These are phyloP conservation scores for Australoheros scitulus DNA, from an alignment of 2,113 vertebrate species.

Conservation along the genomic window DNA sequence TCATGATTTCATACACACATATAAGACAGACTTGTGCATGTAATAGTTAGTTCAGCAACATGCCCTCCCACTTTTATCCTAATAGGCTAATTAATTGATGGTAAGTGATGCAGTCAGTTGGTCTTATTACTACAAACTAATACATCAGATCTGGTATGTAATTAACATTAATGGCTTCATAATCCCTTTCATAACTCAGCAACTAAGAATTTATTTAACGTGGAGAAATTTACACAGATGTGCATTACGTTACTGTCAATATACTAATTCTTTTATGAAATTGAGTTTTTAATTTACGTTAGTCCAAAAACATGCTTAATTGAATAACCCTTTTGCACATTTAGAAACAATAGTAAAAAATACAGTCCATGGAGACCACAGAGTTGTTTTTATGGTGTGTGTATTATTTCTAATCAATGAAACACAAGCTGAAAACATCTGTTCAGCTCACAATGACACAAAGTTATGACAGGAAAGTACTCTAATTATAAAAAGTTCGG, in stretches of 20 bases:
- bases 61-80: slow-evolving; percentile 42
- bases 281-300: not conserved
- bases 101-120: slow-evolving; percentile 32
- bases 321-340: not conserved
- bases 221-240: not conserved
- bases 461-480: not conserved
- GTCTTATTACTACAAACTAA: slow-evolving; percentile 43
- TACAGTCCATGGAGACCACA: not conserved
- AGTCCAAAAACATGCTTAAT: not conserved
- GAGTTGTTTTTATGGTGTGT: not conserved
- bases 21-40: not conserved
- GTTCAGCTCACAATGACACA: not conserved
- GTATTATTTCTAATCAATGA: not conserved
- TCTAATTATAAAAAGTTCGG: not conserved
- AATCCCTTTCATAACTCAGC: slow-evolving; percentile 19
- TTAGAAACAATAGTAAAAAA: not conserved
- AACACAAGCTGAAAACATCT: not conserved
- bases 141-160: slow-evolving; percentile 32
- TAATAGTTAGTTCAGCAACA: slow-evolving; percentile 7
- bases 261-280: not conserved
- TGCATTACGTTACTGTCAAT: not conserved
- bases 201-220: slow-evolving; percentile 11
- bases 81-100: slow-evolving; percentile 52
- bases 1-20: not conserved
- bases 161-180: slow-evolving; percentile 39